Percentiles rank a stretch among this genome's conserved stretches.
Evolutionary conservation across 2,888 invertebrate species (phyloP).

Genomic region (Plebejus anna): DNA sequence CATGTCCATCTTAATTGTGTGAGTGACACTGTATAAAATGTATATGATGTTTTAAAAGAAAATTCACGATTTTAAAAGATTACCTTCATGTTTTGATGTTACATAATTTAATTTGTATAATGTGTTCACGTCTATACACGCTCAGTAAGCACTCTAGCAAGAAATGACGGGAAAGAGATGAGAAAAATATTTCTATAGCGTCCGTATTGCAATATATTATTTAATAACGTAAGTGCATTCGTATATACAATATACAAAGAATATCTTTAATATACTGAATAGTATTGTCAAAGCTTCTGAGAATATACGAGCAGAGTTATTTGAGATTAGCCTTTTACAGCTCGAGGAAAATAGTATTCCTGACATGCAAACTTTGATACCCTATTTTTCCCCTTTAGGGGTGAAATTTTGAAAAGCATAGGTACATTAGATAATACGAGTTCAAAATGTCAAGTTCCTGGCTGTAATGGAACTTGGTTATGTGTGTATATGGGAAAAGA

Average conservation of each 20-base stretch:
- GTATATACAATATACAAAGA: background rate
- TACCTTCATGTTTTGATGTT: background rate
- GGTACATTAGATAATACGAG: no score
- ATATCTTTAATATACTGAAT: background rate
- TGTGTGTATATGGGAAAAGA: no score
- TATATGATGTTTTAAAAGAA: no score
- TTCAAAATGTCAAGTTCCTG: no score
- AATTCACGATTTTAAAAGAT: no score
- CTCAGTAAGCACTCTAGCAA: background rate
- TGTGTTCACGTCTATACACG: background rate
- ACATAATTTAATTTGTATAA: background rate
- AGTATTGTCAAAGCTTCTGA: background rate
- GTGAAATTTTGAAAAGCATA: no score
- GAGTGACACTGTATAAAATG: no score
- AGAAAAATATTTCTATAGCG: background rate
- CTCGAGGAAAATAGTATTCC: background rate
- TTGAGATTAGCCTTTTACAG: background rate
- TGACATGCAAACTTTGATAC: background rate
- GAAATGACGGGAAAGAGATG: background rate
- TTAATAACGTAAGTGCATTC: slow-evolving; percentile 1
- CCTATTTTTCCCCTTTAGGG: no score
- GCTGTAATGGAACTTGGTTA: no score
- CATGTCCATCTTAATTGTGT: no score
- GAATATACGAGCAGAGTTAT: background rate
- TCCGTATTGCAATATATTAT: background rate